Evolutionary conservation across 2,797 vertebrate species (phyloP).

Genomic region (Microhierax caerulescens): DNA sequence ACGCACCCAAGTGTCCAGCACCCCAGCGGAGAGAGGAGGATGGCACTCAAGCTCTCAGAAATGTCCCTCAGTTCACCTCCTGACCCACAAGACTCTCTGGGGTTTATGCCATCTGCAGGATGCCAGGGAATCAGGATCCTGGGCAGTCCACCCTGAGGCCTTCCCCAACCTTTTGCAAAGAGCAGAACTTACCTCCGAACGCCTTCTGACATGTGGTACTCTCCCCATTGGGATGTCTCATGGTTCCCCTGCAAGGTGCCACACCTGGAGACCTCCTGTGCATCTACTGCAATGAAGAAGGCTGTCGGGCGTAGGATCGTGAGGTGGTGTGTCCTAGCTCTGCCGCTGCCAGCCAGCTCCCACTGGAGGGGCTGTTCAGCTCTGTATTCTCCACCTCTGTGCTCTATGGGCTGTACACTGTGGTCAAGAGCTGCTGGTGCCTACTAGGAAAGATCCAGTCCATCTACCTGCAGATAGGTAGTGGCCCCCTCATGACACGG

Average conservation of each 20-base stretch:
- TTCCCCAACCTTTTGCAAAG: background rate
- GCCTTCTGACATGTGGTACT: background rate
- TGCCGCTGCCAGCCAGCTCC: background rate
- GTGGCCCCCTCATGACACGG: background rate
- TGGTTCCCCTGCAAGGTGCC: background rate
- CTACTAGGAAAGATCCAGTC: background rate
- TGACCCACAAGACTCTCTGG: background rate
- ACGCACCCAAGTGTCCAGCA: background rate
- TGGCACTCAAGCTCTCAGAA: background rate
- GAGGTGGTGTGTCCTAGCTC: background rate
- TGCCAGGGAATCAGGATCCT: background rate
- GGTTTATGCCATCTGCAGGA: background rate
- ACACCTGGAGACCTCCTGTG: background rate
- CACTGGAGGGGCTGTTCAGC: background rate
- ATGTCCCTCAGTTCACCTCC: background rate
- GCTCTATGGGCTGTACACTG: background rate
- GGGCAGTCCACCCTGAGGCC: background rate
- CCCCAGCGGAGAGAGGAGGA: background rate
- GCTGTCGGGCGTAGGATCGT: accelerated
- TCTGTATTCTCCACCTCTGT: background rate
- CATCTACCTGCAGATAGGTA: background rate
- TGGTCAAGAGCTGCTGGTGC: background rate
- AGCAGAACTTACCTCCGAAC: slow-evolving; percentile 56
- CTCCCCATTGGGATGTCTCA: background rate
- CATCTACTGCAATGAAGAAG: background rate